Evolutionary conservation across 2,113 vertebrate genomes (phyloP).

Genomic region (Cinclus mexicanus): DNA sequence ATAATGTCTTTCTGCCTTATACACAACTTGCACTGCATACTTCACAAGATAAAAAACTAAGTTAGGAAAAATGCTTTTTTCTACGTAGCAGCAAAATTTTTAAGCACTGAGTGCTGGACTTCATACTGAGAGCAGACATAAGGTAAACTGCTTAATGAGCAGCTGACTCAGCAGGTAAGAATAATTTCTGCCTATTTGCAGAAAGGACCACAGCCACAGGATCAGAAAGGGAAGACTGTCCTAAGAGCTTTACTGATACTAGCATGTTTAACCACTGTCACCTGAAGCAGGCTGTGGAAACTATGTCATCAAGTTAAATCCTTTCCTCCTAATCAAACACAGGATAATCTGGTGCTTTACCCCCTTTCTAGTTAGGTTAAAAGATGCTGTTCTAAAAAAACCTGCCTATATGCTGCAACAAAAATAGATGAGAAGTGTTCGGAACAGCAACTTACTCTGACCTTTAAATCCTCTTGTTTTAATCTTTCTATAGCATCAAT

Average conservation of each 20-base stretch:
- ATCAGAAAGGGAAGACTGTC: not conserved
- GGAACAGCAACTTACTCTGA: not conserved
- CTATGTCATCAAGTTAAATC: not conserved
- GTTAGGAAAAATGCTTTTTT: not conserved
- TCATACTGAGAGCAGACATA: not conserved
- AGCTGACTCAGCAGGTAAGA: not conserved
- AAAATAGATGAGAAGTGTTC: not conserved
- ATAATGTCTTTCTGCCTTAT: not conserved
- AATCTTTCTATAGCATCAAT: not conserved
- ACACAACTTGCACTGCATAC: not conserved
- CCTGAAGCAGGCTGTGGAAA: not conserved
- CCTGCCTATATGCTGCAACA: not conserved
- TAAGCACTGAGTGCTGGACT: not conserved
- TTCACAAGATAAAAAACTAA: not conserved
- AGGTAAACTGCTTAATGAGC: not conserved
- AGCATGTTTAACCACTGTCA: not conserved
- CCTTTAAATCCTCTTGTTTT: conserved; percentile 17
- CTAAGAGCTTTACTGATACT: not conserved
- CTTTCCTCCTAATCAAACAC: not conserved
- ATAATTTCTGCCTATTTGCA: not conserved
- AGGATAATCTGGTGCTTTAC: not conserved
- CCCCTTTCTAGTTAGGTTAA: not conserved
- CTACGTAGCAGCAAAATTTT: not conserved
- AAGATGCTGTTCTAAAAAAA: not conserved
- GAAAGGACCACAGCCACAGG: not conserved